Evolutionary conservation across 1,140 invertebrate species (phyloP).

Genomic region (Brachionus rotundiformis): DNA sequence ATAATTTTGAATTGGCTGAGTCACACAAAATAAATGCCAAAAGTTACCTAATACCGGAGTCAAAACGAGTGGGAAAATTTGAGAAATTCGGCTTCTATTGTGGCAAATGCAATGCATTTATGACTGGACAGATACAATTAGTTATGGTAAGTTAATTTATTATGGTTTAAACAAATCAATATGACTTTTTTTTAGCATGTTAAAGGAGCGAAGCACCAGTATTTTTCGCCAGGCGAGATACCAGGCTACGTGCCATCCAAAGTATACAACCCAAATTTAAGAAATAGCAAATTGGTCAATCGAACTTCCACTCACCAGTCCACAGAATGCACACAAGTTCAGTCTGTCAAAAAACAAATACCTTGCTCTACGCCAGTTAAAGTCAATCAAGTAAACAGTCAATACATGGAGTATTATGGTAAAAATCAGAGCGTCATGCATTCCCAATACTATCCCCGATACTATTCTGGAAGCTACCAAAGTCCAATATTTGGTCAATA

Average conservation of each 20-base stretch:
- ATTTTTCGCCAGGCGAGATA: slow-evolving; percentile 7
- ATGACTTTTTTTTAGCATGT: slow-evolving; percentile 44
- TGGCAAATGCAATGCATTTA: slow-evolving; percentile 40
- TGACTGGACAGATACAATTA: slow-evolving; percentile 51
- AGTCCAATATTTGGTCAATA: background rate
- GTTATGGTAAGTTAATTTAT: slow-evolving; percentile 48
- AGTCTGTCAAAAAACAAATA: background rate
- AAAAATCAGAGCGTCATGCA: slow-evolving; percentile 7
- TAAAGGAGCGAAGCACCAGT: slow-evolving; percentile 45
- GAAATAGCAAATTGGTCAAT: background rate
- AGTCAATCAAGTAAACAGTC: background rate
- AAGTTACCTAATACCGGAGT: slow-evolving; percentile 34
- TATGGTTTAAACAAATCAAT: no score
- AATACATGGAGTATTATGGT: background rate
- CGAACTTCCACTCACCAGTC: background rate
- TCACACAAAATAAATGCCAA: slow-evolving; percentile 1
- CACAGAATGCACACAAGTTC: background rate
- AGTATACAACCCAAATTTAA: slow-evolving; percentile 13
- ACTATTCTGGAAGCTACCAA: background rate
- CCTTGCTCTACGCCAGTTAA: slow-evolving; percentile 16
- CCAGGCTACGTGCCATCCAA: slow-evolving; percentile 17
- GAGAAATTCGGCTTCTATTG: slow-evolving; percentile 52
- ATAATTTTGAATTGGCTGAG: slow-evolving; percentile 28
- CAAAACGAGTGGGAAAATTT: slow-evolving; percentile 42
- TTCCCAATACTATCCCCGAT: background rate